phyloP scores from a whole-genome alignment of 23 tunicate genomes.

The Ascidia mentula region DNA sequence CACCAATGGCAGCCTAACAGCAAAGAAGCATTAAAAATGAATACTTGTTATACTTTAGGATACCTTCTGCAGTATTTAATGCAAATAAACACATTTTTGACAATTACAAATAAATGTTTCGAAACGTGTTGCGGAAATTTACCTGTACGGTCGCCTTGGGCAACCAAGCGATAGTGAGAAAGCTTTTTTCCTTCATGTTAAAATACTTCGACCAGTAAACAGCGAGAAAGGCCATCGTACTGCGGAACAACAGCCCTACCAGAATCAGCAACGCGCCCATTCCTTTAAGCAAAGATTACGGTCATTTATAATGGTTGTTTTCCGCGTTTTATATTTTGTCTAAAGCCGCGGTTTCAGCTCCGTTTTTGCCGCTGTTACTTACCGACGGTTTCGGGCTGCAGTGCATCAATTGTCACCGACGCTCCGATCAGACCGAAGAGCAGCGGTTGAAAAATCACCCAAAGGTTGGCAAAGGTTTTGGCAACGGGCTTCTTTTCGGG shows the following conservation, averaged over 20 bases:
- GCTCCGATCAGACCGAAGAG: constrained; percentile 52
- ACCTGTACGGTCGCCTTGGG: constrained; percentile 59
- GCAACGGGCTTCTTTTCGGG: constrained; percentile 39
- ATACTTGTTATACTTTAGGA: too few relatives aligned
- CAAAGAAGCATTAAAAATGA: background rate
- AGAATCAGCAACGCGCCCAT: constrained; percentile 22
- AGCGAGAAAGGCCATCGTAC: constrained; percentile 7
- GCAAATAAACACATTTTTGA: background rate
- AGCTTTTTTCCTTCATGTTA: constrained; percentile 7
- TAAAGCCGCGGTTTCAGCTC: too few relatives aligned
- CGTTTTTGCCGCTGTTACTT: background rate
- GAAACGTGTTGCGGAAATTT: background rate
- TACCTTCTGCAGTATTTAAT: too few relatives aligned
- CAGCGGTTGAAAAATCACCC: constrained; percentile 50
- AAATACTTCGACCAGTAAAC: constrained; percentile 16
- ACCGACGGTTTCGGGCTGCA: constrained; percentile 39
- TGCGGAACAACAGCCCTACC: constrained; percentile 27
- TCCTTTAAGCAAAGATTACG: background rate
- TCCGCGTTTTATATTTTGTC: background rate
- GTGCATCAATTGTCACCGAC: constrained; percentile 25
- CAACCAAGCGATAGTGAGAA: constrained; percentile 29
- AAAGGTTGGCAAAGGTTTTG: constrained; percentile 29
- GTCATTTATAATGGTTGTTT: background rate
- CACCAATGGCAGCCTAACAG: constrained; percentile 17
- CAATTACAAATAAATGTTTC: too few relatives aligned